Evolutionary conservation across 2,888 invertebrate genomes (phyloP).

Genomic region (Chirona hameri): DNA sequence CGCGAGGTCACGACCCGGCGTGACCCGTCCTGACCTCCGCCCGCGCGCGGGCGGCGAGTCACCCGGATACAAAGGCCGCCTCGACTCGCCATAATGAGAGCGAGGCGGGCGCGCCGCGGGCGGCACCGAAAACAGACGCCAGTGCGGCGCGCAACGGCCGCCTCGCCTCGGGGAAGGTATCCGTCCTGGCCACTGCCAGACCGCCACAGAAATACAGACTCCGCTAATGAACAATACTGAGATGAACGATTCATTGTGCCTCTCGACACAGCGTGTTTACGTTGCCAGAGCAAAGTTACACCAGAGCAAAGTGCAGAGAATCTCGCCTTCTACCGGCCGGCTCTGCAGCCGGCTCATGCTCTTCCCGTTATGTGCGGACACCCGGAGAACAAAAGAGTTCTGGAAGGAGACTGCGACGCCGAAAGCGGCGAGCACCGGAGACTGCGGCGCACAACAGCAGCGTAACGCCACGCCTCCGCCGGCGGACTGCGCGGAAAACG

Average conservation of each 20-base stretch:
- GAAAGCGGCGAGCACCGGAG: not conserved
- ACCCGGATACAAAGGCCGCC: not conserved
- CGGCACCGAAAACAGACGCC: not conserved
- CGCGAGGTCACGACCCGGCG: not conserved
- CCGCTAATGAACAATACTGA: no score
- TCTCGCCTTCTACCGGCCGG: no score
- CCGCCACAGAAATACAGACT: no score
- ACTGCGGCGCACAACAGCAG: not conserved
- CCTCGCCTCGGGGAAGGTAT: not conserved
- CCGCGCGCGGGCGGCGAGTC: not conserved
- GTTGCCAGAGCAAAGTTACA: no score
- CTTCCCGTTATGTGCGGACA: no score
- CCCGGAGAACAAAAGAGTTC: not conserved
- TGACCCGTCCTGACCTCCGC: not conserved
- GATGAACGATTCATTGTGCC: no score
- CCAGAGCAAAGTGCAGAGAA: no score
- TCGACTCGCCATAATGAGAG: not conserved
- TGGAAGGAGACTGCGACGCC: constrained; percentile 3
- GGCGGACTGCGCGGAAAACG: no score
- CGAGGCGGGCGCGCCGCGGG: not conserved
- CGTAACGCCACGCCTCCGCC: not conserved
- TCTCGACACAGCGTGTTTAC: no score
- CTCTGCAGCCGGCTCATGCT: no score
- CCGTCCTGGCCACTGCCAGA: not conserved
- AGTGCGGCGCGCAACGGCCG: not conserved